Percentiles rank a stretch among this genome's conserved stretches.
Conservation (phyloP, 2,113 vertebrate species). For the rabbit (Oryctolagus cuniculus) region DNA sequence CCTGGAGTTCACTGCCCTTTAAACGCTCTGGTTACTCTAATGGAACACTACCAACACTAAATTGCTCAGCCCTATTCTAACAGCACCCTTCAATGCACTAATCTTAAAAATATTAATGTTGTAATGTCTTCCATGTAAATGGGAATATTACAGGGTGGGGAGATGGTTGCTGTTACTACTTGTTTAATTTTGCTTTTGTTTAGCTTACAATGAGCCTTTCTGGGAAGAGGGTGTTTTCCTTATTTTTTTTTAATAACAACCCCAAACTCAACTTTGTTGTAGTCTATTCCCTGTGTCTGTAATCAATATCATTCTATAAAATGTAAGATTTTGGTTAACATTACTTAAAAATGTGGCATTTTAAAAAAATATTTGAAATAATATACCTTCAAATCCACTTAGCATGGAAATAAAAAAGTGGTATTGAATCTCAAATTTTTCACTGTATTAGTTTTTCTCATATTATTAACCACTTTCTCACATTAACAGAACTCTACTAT, state of each 20-base stretch:
- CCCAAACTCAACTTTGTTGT: not conserved
- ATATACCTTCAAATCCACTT: not conserved
- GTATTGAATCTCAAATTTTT: slow-evolving; percentile 22
- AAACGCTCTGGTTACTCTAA: not conserved
- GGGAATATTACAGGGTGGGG: not conserved
- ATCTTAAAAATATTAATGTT: not conserved
- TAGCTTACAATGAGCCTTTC: not conserved
- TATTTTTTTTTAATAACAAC: not conserved
- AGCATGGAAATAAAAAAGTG: not conserved
- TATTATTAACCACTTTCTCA: not conserved
- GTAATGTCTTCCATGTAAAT: not conserved
- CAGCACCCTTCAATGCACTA: not conserved
- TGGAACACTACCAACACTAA: not conserved
- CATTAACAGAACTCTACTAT: not conserved
- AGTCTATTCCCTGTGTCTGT: not conserved
- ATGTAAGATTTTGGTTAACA: not conserved
- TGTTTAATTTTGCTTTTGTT: slow-evolving; percentile 2
- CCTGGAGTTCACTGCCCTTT: not conserved
- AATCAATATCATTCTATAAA: not conserved
- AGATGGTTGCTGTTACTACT: not conserved
- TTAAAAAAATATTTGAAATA: not conserved
- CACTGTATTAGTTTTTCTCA: not conserved
- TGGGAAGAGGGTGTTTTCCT: not conserved
- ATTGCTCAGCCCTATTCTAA: not conserved
- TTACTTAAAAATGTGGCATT: not conserved